Evolutionary conservation across 2,888 invertebrate species (phyloP), one percentile per base, ranked within the genome.

Genomic region (Drosophila gaucha): DNA sequence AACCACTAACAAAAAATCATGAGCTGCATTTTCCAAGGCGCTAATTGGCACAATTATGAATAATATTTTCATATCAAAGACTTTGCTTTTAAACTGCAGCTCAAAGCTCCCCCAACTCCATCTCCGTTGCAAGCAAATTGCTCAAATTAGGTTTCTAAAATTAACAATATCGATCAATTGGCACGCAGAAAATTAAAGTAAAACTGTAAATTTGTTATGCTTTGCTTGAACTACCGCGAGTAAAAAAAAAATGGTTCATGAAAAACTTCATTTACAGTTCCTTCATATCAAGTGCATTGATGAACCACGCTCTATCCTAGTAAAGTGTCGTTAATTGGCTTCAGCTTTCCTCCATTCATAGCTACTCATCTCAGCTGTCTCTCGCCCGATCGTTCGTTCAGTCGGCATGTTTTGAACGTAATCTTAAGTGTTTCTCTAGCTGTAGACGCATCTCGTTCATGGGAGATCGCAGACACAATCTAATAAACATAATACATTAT

Each of bases 341-440:
- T 18, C 16, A 43, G 31, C 49, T 65, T 63, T 39, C 16, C 50
- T 24, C 22, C 54, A 38, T 49, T 60, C 64, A 65, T 54, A 36
- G 51, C 60, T 59, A 44, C 12, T 36, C 35, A n/a, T 56, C 58
- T 49, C 59, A 55, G 54, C 52, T n/a, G n/a, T n/a, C n/a, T n/a
- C n/a, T 82, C 67, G 49, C 49, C 68, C 58, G 65, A 55, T 68
- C 59, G 52, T 47, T 67, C 71, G 65, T 66, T 85, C 70, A 63
- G 62, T 58, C 69, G 87, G 88, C 88, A 85, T 82, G 82, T 74
- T 67, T 78, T 75, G 62, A 69, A 68, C 64, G 54, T 71, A 38
- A 69, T 31, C 55, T 22, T 54, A 35, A 35, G 35, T 44, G 26
- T 59, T 49, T 30, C 20, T 62, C 49, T 73, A 63, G 44, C 28